Evolutionary conservation across 2,113 vertebrate species (phyloP).

Genomic region (Vidua chalybeata): DNA sequence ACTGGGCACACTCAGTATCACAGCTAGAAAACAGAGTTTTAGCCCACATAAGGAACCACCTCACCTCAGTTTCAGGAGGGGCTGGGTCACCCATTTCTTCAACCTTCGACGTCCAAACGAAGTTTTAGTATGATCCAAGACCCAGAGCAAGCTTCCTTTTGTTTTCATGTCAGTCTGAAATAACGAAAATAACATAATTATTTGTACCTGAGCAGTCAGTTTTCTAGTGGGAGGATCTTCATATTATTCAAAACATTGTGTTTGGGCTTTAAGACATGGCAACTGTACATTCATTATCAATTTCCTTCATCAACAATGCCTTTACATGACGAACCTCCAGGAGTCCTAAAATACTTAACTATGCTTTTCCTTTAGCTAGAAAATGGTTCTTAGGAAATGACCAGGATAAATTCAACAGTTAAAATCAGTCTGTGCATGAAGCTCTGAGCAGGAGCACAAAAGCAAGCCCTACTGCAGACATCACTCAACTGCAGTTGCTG

Average conservation of each 20-base stretch:
- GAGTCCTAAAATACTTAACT: neutral
- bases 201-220: neutral
- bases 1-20: rapidly evolving
- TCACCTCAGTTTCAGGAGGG: slow-evolving; percentile 87
- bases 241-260: neutral
- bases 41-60: neutral
- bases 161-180: slow-evolving; percentile 85
- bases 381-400: neutral
- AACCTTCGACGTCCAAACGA: slow-evolving; percentile 88
- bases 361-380: neutral
- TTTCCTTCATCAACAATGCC: neutral
- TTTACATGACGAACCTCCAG: neutral
- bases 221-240: neutral
- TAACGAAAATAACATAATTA: neutral
- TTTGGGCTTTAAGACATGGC: neutral
- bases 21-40: neutral
- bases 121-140: slow-evolving; percentile 91
- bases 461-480: neutral
- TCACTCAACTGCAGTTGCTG: neutral
- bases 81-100: slow-evolving; percentile 93
- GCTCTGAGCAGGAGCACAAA: neutral
- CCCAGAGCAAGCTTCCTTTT: slow-evolving; percentile 92
- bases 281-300: neutral
- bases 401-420: neutral
- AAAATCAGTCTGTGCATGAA: neutral